Evolutionary conservation across 2,797 vertebrate species (phyloP), one percentile per base, ranked within the genome.

Genomic region (Clarias fuscus): DNA sequence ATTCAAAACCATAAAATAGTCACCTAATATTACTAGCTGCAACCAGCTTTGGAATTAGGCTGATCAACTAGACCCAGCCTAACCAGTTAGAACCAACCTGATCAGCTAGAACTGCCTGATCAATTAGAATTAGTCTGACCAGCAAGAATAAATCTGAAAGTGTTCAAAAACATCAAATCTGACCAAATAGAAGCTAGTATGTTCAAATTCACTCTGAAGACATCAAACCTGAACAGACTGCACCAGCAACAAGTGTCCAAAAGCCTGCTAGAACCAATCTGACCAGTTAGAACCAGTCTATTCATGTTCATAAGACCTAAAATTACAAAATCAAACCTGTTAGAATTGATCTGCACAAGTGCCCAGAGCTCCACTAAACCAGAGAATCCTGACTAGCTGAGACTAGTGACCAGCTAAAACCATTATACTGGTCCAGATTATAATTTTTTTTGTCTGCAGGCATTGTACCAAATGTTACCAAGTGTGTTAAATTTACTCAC

Each of bases 401-500:
- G 20, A 4, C 48, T 18, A 15, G 7, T n/a, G 20, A 40, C 37
- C 33, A 65, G 14, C 11, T 59, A 64, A 80, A 62, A n/a, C 33
- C 3, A 40, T 13, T n/a, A 48, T 11, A 27, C 59, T 64, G 22
- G 33, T 20, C n/a, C 40, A 68, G 79, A 27, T 30, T 58, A 33
- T 77, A 58, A 27, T 17, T 1, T 18, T 33, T 33, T 33, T 33
- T 33, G 1, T 6, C 40, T 24, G 40, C 22, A 33, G 5, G 13
- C 11, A 75, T 24, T 24, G 72, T n/a, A 72, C 20, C 37, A 48
- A 5, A 40, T 22, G 22, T 0, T 37, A 37, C 4, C 37, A 37
- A 37, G 37, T 5, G 18, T 24, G 15, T 67, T 80, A 18, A 58
- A 76, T 64, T 72, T 72, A 88, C 95, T 96, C 91, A 97, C 96